phyloP scores from a whole-genome alignment of 2,888 invertebrate species.

The Heliconius ethilla region DNA sequence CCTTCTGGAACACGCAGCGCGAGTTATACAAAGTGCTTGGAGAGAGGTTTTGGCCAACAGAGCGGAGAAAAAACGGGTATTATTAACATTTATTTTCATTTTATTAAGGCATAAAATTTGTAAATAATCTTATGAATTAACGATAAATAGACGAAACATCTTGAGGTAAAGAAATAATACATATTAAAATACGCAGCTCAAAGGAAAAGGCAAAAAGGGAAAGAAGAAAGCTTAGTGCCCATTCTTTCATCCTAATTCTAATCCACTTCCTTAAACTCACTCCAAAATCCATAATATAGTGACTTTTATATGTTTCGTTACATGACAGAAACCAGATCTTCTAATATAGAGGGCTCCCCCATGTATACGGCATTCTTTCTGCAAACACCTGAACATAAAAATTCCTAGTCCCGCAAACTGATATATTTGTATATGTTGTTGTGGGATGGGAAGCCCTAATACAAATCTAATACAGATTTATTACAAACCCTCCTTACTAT shows the following conservation, averaged over 20 bases:
- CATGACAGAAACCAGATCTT: too few species aligned
- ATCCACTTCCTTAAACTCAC: too few species aligned
- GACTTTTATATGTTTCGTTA: too few species aligned
- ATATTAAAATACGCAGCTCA: constrained; percentile 58
- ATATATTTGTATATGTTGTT: too few species aligned
- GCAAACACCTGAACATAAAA: too few species aligned
- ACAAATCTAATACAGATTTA: too few species aligned
- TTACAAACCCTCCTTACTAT: too few species aligned
- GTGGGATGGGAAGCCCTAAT: too few species aligned
- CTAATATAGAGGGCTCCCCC: too few species aligned
- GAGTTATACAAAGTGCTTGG: constrained; percentile 73
- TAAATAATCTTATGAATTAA: neutral
- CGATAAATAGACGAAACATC: neutral
- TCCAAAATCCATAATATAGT: too few species aligned
- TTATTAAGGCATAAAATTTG: neutral
- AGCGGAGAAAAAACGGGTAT: constrained; percentile 73
- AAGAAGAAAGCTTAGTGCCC: constrained; percentile 66
- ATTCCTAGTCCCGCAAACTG: too few species aligned
- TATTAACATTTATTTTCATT: constrained; percentile 43
- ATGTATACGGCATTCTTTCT: too few species aligned
- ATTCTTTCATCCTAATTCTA: neutral
- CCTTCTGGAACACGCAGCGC: constrained; percentile 68
- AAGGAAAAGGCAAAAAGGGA: constrained; percentile 73
- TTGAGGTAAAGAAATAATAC: constrained; percentile 14
- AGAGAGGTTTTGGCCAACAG: constrained; percentile 66